Base-by-base conservation (phyloP, 2,797 vertebrate genomes). In the Argentina silus region DNA sequence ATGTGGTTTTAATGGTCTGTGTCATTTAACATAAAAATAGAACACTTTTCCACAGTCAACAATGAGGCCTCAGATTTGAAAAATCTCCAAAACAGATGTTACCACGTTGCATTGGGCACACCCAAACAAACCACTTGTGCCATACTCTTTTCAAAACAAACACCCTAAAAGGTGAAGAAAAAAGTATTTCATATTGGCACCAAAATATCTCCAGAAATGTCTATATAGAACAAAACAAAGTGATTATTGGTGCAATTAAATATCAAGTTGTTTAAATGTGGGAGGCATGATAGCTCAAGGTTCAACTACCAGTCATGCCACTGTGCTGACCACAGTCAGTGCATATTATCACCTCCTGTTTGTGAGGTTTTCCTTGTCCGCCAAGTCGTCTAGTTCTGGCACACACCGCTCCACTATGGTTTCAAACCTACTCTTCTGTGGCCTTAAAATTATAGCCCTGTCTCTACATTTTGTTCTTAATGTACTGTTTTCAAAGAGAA, bases 11-110 rank as follows among this genome's bases (percentile, higher is more conserved):
- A 74, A 44, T 62, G 64, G 53, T 10, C 70, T 56, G 61, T 23
- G 19, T 44, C 69, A 12, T 57, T 60, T 27, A 0, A 42, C 19
- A 42, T 67, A 77, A 76, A 86, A 72, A 80, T 70, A 83, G 21
- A 65, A 63, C 19, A 17, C 8, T 17, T 63, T 23, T 50, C 42
- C 65, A 81, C 68, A 70, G 66, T 70, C 47, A 69, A 78, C 67
- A 78, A 74, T 63, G 48, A 55, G 50, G 51, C 65, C 56, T 61
- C 2, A 21, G 56, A 75, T 70, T 69, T 11, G 43, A 76, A 69
- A 75, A 78, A 87, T 84, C 68, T 78, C 78, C 74, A 73, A 89
- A 90, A 78, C 87, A 90, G 89, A 91, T 84, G 86, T 73, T n/a
- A 83, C 82, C 79, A 79, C 62, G 47, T 73, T 64, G 76, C 27